Evolutionary conservation across 2,113 vertebrate species (phyloP), one percentile per base, ranked within the genome.

Genomic region (Eleginops maclovinus): DNA sequence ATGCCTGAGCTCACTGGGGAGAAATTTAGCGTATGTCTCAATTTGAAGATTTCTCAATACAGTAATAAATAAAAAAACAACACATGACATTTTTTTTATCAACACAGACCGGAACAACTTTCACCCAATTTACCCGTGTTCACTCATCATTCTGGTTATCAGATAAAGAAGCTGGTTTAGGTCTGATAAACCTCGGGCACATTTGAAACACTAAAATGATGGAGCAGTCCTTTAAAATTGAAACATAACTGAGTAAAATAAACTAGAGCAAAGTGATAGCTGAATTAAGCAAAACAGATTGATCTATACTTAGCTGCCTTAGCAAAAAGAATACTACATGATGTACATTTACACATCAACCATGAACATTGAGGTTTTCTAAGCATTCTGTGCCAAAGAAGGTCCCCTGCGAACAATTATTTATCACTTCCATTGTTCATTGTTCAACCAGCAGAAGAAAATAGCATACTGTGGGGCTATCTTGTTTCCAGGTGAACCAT

Each of bases 401-500:
- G 17, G 28, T 51, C 17, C 63, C 17, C 0, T 51, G 43, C 26
- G 0, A 63, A 62, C 10, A 12, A 9, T 14, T 55, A 9, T 44
- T 22, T 13, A 55, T 46, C 24, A 64, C 26, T 62, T 54, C 2
- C 4, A 17, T 19, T 24, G 22, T 46, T 60, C 19, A 49, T n/a
- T 28, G 46, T 5, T 26, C 0, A 26, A 7, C 22, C 0, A 10
- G 6, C 12, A 58, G 44, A 21, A 44, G 28, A 17, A 31, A 72
- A 31, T 41, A 47, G 5, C 47, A 4, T n/a, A 17, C n/a, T 75
- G 31, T 53, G 16, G 44, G 72, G 47, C 54, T 74, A 28, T 26
- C 22, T 59, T 59, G 72, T 77, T 75, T 77, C 21, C 75, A 85
- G 70, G 58, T 62, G 54, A 76, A 68, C 59, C 36, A 22, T 73